Evolutionary conservation across 2,888 invertebrate genomes (phyloP), one percentile per base, ranked within the genome.

Genomic region (Orthosia incerta): DNA sequence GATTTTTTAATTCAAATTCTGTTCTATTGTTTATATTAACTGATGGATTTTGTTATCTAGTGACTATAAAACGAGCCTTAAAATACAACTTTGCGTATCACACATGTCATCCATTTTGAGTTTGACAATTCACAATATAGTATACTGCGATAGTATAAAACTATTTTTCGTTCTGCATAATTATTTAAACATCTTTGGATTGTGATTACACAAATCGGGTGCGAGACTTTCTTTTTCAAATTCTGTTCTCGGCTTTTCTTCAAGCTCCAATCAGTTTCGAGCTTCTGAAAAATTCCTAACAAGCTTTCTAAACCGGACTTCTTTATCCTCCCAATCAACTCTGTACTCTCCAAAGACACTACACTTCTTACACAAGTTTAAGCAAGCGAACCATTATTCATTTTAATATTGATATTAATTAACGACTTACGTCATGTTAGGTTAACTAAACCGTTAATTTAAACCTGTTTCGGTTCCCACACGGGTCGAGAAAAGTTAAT

Each of bases 381-480:
- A 55, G 12, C 71, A 74, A 63, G 63, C 26, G 26, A 45, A 65
- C 76, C 79, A 87, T 84, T 72, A 84, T 78, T 82, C 80, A 85
- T 83, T 61, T 80, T 87, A 79, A 85, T 85, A 80, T 83, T 82
- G 74, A 68, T 85, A 85, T 82, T 87, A 87, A 83, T 87, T 83
- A 87, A 85, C 80, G 72, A 64, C 64, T 84, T 81, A 87, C 83
- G 83, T 84, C 85, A 86, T 79, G 82, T 85, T 55, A 70, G 48
- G 71, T 87, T 82, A 85, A 72, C 60, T 55, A 65, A 74, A 78
- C 82, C 83, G 85, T 89, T 83, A 86, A 84, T 79, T 71, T 71
- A 64, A 86, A 88, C 88, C 77, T 23, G 89, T 87, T 86, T 71
- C 20, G 61, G 80, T 89, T 89, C 89, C 82, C 89, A 89, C 82